phyloP scores from a whole-genome alignment of 2,113 vertebrate species.

The Dromas ardeola region DNA sequence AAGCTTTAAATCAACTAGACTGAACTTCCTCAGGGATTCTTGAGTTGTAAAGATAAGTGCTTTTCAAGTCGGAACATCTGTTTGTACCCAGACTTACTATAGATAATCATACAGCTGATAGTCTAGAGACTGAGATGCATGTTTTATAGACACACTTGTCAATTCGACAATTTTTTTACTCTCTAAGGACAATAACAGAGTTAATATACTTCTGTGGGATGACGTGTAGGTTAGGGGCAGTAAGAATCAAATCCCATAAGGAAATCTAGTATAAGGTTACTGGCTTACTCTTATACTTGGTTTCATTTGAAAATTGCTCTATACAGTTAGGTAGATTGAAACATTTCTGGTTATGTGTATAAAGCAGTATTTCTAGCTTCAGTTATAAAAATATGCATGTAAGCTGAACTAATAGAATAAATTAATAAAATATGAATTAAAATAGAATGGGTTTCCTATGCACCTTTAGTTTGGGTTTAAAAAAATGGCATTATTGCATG shows the following conservation, averaged over 20 bases:
- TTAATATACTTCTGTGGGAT: not conserved
- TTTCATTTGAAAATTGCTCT: not conserved
- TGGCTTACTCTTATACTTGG: not conserved
- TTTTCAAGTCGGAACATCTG: conserved; percentile 42
- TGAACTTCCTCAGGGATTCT: conserved; percentile 29
- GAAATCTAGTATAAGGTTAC: not conserved
- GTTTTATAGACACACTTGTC: not conserved
- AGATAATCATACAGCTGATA: conserved; percentile 27
- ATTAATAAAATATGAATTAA: not conserved
- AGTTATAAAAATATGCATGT: not conserved
- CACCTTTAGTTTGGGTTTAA: not conserved
- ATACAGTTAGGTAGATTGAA: not conserved
- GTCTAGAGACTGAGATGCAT: not conserved
- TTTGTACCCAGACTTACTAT: conserved; percentile 5
- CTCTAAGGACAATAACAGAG: not conserved
- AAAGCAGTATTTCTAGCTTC: not conserved
- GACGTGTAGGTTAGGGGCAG: not conserved
- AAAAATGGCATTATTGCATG: not conserved
- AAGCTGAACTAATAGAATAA: not conserved
- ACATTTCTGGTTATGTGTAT: not conserved
- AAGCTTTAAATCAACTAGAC: conserved; percentile 41
- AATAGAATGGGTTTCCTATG: not conserved
- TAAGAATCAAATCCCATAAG: not conserved
- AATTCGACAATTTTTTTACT: not conserved
- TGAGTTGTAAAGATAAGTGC: conserved; percentile 22